Conservation (phyloP, 2,113 vertebrate genomes). For the Periophthalmodon schlosseri region DNA sequence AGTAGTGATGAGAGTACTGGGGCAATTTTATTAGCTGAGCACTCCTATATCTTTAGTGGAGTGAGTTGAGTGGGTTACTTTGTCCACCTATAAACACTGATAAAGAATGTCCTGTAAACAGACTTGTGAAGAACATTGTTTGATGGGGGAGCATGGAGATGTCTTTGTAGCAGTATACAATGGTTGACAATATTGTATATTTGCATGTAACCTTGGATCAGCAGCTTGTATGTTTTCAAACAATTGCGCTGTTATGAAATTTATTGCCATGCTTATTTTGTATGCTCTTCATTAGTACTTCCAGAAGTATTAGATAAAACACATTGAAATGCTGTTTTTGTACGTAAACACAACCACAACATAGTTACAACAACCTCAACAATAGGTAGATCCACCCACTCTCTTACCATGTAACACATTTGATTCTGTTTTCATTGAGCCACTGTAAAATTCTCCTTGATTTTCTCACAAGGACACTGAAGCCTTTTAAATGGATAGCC, state of each 20-base stretch:
- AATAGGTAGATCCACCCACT: background rate
- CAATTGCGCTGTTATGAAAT: background rate
- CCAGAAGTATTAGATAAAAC: background rate
- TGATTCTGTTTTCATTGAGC: background rate
- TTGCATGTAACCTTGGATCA: background rate
- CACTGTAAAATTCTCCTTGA: background rate
- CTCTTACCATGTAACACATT: background rate
- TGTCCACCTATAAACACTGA: too few species aligned
- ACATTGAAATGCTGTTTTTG: background rate
- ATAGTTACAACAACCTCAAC: background rate
- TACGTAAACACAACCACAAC: background rate
- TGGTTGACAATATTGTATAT: background rate
- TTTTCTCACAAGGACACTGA: background rate
- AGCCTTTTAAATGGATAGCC: background rate
- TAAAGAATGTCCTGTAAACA: too few species aligned
- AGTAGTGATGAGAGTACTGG: too few species aligned
- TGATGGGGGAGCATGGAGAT: background rate
- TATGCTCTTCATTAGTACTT: background rate
- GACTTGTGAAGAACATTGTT: background rate
- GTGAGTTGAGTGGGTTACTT: too few species aligned
- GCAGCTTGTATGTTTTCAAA: background rate
- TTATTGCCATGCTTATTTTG: background rate
- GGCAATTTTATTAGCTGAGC: too few species aligned
- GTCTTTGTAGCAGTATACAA: background rate
- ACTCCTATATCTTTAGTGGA: too few species aligned